These are phyloP conservation scores for Numenius phaeopus DNA, from an alignment of 2,797 vertebrate genomes.

Conservation along the genomic window DNA sequence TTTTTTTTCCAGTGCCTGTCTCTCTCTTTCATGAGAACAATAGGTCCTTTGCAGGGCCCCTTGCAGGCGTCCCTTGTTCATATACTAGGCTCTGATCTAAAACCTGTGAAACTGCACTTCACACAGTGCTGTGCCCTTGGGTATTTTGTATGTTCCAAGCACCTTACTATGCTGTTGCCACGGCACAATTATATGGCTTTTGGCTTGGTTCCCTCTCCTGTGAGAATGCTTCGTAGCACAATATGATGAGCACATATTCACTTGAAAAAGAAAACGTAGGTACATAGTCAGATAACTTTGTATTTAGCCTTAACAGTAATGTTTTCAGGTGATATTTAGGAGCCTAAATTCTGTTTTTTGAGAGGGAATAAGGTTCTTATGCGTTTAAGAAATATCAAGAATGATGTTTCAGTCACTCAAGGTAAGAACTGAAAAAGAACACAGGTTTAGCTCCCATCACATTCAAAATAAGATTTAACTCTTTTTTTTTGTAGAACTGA, in stretches of 20 bases:
- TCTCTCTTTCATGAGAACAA: background rate
- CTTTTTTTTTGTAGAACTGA: background rate
- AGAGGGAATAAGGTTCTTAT: background rate
- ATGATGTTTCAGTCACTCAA: background rate
- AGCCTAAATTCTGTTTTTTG: background rate
- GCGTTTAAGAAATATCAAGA: background rate
- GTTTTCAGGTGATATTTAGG: background rate
- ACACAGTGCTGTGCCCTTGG: background rate
- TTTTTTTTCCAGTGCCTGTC: background rate
- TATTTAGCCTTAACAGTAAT: background rate
- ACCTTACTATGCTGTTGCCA: background rate
- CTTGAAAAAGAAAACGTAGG: background rate
- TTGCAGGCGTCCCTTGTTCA: background rate
- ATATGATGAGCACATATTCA: background rate
- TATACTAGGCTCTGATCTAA: background rate
- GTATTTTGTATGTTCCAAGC: background rate
- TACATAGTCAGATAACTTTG: too few species aligned
- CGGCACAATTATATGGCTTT: background rate
- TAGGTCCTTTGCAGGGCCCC: background rate
- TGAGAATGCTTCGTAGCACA: background rate
- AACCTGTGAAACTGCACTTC: background rate
- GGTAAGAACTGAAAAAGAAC: background rate
- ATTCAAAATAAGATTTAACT: background rate
- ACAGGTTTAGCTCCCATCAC: background rate
- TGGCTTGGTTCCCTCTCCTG: background rate